Conservation (phyloP, 2,888 invertebrate species). For the Orchestes rusci region DNA sequence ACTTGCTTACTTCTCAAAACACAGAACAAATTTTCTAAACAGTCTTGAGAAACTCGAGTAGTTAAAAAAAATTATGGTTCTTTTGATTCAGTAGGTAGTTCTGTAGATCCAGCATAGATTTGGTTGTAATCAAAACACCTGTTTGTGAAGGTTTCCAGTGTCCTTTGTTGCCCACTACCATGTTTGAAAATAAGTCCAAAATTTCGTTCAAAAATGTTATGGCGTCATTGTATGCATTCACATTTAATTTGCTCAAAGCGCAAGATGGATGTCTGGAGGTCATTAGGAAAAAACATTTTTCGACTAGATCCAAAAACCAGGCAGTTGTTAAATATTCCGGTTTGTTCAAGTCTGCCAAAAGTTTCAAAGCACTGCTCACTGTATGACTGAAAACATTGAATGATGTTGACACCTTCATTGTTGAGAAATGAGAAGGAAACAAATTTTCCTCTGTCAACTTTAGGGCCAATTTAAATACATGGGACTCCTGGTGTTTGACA, state of each 20-base stretch:
- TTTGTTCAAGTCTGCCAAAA: constrained; percentile 11
- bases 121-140: constrained; percentile 21
- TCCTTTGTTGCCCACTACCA: too few relatives aligned
- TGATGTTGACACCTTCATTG: too few relatives aligned
- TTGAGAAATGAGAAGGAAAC: too few relatives aligned
- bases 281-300: constrained; percentile 28
- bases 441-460: constrained; percentile 26
- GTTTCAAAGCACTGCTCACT: constrained; percentile 4
- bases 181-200: too few relatives aligned
- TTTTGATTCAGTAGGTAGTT: constrained; percentile 22
- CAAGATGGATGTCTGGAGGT: constrained; percentile 24
- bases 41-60: constrained; percentile 24
- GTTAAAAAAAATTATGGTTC: constrained; percentile 27
- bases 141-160: constrained; percentile 22
- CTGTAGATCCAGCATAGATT: constrained; percentile 26
- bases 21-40: too few relatives aligned
- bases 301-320: constrained; percentile 27
- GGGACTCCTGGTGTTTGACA: constrained; percentile 8
- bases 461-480: constrained; percentile 23
- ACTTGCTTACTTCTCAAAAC: too few relatives aligned
- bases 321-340: too few relatives aligned
- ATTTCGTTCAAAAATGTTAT: too few relatives aligned
- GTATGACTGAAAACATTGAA: constrained; percentile 20
- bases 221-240: constrained; percentile 18
- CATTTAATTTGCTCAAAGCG: constrained; percentile 24